Evolutionary conservation across 2,888 invertebrate genomes (phyloP), one percentile per base, ranked within the genome.

Genomic region (Aphidius colemani): DNA sequence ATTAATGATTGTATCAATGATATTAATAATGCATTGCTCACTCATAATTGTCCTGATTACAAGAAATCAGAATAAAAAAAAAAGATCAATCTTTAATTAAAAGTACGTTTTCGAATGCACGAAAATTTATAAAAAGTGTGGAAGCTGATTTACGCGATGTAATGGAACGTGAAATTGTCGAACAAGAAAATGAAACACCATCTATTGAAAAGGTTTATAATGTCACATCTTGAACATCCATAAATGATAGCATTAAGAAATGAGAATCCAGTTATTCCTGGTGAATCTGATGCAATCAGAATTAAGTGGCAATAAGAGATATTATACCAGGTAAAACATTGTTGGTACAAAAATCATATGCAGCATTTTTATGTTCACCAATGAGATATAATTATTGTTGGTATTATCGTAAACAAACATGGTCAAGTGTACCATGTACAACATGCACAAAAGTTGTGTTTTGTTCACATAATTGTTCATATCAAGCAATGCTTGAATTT

Each of bases 271-370:
- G 82, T 83, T 69, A 85, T 89, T 72, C 81, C 86, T 18, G 87
- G 88, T 78, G 89, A 91, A 30, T 87, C 88, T 48, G 81, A 85
- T 45, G 87, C 88, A 68, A 75, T 93, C 43, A 83, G 85, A 73
- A 84, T 92, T 62, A 82, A 86, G 82, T 90, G 59, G 90, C 93
- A 1, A 86, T 85, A 18, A 85, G 86, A 65, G 86, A 90, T 74
- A 88, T 94, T 64, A 78, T 84, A 69, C 88, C 91, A 1, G 93
- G 93, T 55, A 93, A 95, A 78, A 83, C 94, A 7, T 78, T 96
- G 46, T 89, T 88, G 1, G 84, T 90, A 55, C 96, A 96, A 81
- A 85, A 89, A 63, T 91, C 95, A 0, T 95, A 89, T 77, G 85
- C 88, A 30, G 84, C 86, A 2, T 82, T 89, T 1, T 77, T 92